Base-by-base conservation (phyloP, 2,888 invertebrate species). In the Campaea margaritaria region DNA sequence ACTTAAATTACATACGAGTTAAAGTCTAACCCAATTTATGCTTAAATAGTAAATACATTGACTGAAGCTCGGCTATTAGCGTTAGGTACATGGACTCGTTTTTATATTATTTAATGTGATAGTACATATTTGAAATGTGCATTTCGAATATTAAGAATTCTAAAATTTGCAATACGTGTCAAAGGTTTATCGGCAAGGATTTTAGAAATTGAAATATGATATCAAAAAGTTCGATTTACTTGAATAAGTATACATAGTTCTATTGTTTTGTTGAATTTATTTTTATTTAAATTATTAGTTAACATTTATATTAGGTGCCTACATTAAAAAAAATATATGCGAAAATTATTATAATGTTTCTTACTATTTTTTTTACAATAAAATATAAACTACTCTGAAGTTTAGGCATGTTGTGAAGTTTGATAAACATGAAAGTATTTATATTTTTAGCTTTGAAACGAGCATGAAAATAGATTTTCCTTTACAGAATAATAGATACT, bases 31-130 rank as follows among this genome's bases (percentile, higher is more conserved):
- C 47, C 27, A 53, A 62, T 68, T 66, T 62, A 65, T 56, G 49
- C 74, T 70, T 71, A 67, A 65, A 74, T 60, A 72, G 64, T 77
- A 74, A 70, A 74, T 74, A 78, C 72, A 70, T 74, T 74, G 71
- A 76, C 77, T 82, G 81, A 74, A 84, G 84, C 83, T 76, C 75
- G 76, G 76, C 78, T 74, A 75, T 75, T 79, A 79, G 73, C 72
- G 72, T 70, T 72, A 67, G 63, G 58, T 74, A 77, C 54, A 74
- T 73, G 74, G 73, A 14, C 51, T 61, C 15, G 42, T 27, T 49
- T 52, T 51, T 43, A 71, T 39, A 63, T 64, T 69, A 67, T 60
- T 68, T 69, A 69, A 74, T 67, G 78, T 75, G 75, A 74, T 70
- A 78, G 21, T 21, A 71, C n/a, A n/a, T 75, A 75, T 78, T 75